Conservation (phyloP, 2,113 vertebrate genomes). For the Glaucidium brasilianum region DNA sequence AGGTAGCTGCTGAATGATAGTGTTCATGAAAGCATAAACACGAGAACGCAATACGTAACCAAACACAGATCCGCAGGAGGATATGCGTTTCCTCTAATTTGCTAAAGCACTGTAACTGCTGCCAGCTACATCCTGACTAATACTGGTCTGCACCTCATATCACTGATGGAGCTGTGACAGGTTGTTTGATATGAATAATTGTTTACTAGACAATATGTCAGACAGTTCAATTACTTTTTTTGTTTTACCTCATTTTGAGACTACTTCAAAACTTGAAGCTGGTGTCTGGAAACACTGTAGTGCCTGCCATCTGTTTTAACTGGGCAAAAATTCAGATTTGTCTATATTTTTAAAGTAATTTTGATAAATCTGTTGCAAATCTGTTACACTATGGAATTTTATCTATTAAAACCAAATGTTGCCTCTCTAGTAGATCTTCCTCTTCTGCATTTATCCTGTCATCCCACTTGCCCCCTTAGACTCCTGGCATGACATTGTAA, state of each 20-base stretch:
- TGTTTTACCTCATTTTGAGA: conserved; percentile 13
- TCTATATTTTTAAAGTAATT: background rate
- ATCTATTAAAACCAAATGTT: background rate
- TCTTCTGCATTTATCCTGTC: background rate
- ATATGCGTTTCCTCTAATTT: background rate
- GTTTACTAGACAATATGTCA: background rate
- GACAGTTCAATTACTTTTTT: background rate
- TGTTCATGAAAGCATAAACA: background rate
- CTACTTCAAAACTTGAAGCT: conserved; percentile 21
- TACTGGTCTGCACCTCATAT: background rate
- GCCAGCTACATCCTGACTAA: background rate
- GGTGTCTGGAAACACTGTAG: conserved; percentile 23
- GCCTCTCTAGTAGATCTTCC: background rate
- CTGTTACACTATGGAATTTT: background rate
- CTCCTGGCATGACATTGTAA: background rate
- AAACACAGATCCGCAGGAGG: background rate
- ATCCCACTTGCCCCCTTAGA: background rate
- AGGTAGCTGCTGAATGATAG: background rate
- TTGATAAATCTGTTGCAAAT: conserved; percentile 5
- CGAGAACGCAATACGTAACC: rapidly evolving
- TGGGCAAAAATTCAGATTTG: conserved; percentile 10
- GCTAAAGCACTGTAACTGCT: background rate
- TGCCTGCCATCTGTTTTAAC: conserved; percentile 40
- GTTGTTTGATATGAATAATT: background rate
- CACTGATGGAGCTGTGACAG: background rate